Evolutionary conservation across 2,797 vertebrate genomes (phyloP).

Genomic region (Capromys pilorides): DNA sequence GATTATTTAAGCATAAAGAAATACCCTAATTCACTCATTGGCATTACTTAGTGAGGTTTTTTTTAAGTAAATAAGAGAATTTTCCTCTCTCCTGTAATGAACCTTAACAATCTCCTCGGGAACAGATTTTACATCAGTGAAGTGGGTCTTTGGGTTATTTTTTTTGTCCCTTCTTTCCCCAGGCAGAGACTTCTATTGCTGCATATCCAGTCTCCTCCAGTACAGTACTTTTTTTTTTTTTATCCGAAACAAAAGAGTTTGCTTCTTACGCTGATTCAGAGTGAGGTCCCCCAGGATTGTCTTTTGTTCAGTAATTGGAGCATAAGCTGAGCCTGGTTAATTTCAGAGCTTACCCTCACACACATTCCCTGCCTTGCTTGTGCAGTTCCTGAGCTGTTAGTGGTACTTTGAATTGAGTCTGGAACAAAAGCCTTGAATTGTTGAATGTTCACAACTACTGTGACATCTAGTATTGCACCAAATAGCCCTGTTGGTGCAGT

Average conservation of each 20-base stretch:
- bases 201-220: neutral
- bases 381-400: slow-evolving; percentile 51
- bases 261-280: slow-evolving; percentile 66
- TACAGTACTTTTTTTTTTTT: neutral
- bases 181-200: slow-evolving; percentile 47
- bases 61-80: neutral
- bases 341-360: slow-evolving; percentile 69
- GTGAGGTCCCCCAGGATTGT: slow-evolving; percentile 67
- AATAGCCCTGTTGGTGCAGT: slow-evolving; percentile 40
- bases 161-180: neutral
- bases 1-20: neutral
- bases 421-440: slow-evolving; percentile 45
- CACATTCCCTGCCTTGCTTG: neutral
- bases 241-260: slow-evolving; percentile 70
- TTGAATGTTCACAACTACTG: slow-evolving; percentile 30
- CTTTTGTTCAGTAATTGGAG: slow-evolving; percentile 76
- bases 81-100: neutral
- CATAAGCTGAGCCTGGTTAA: slow-evolving; percentile 73
- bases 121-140: slow-evolving; percentile 46
- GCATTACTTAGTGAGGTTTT: neutral
- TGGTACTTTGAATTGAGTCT: slow-evolving; percentile 64
- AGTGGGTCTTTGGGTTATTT: neutral
- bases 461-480: slow-evolving; percentile 56
- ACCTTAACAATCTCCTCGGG: slow-evolving; percentile 15
- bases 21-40: neutral